phyloP scores from a whole-genome alignment of 2,888 invertebrate genomes.

The Lutraria lutraria region DNA sequence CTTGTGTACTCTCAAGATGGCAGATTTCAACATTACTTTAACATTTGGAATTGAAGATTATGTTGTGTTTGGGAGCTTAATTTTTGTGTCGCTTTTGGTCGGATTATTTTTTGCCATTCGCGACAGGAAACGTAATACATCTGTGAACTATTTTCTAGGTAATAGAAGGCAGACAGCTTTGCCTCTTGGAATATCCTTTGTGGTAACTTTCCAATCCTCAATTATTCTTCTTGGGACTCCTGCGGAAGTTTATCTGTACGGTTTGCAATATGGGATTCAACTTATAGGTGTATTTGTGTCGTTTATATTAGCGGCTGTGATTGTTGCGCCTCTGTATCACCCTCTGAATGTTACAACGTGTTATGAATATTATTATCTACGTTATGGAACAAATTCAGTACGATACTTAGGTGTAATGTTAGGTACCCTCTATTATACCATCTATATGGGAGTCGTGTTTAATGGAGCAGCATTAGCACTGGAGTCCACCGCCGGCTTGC shows the following conservation, averaged over 20 bases:
- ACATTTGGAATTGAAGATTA: conserved; percentile 23
- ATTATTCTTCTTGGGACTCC: conserved; percentile 43
- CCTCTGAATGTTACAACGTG: conserved; percentile 35
- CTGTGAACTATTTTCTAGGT: conserved; percentile 38
- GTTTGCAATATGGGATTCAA: conserved; percentile 23
- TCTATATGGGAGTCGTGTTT: conserved; percentile 38
- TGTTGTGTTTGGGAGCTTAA: conserved; percentile 27
- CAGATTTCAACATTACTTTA: not conserved
- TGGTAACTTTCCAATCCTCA: conserved; percentile 44
- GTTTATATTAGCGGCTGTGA: not conserved
- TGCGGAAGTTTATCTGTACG: conserved; percentile 41
- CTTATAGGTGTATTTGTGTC: conserved; percentile 9
- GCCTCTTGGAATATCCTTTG: conserved; percentile 37
- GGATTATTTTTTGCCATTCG: conserved; percentile 37
- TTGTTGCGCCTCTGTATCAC: conserved; percentile 38
- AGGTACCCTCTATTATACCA: not conserved
- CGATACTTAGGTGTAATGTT: conserved; percentile 17
- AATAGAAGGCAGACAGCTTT: conserved; percentile 27
- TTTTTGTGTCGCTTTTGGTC: conserved; percentile 28
- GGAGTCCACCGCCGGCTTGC: conserved; percentile 31
- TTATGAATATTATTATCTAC: conserved; percentile 36
- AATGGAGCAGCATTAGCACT: conserved; percentile 38
- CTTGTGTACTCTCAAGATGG: not conserved
- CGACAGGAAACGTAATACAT: conserved; percentile 22
- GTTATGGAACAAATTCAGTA: conserved; percentile 26